phyloP scores from a whole-genome alignment of 92 coral and sea anemone genomes.

The Bergia puertoricense region DNA sequence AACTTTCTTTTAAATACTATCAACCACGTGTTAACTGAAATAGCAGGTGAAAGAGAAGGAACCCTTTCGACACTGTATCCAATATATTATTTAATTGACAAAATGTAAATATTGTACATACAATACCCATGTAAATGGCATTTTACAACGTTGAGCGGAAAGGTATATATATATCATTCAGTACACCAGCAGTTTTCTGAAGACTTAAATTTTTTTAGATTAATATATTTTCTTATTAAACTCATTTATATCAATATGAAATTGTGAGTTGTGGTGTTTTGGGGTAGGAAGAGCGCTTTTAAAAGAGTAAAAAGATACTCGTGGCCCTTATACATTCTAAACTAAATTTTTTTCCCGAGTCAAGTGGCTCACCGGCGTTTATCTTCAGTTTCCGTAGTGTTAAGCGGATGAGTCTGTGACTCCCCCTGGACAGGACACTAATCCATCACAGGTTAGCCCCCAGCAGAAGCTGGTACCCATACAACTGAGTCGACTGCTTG shows the following conservation, averaged over 20 bases:
- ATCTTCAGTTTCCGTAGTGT: no score
- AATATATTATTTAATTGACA: conserved; percentile 58
- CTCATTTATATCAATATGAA: conserved; percentile 59
- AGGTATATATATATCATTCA: conserved; percentile 19
- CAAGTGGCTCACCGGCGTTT: no score
- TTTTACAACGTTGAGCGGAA: conserved; percentile 46
- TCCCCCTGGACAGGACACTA: no score
- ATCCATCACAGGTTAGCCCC: no score
- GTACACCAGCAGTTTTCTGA: conserved; percentile 52
- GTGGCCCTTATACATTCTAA: no score
- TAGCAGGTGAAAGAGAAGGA: conserved; percentile 6
- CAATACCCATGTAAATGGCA: conserved; percentile 76
- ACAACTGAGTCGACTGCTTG: no score
- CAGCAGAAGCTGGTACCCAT: no score
- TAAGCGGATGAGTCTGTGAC: no score
- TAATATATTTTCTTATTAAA: conserved; percentile 89
- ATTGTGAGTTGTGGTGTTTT: background rate
- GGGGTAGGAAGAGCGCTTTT: background rate
- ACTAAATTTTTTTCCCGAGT: no score
- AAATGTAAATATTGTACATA: conserved; percentile 84
- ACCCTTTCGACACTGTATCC: conserved; percentile 39
- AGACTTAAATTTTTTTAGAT: conserved; percentile 84
- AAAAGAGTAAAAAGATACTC: no score
- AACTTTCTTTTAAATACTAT: background rate
- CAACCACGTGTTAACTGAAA: background rate